Percentiles rank a stretch among this genome's conserved stretches.
phyloP scores from a whole-genome alignment of 1,140 invertebrate genomes.

The Drosophila repletoides region DNA sequence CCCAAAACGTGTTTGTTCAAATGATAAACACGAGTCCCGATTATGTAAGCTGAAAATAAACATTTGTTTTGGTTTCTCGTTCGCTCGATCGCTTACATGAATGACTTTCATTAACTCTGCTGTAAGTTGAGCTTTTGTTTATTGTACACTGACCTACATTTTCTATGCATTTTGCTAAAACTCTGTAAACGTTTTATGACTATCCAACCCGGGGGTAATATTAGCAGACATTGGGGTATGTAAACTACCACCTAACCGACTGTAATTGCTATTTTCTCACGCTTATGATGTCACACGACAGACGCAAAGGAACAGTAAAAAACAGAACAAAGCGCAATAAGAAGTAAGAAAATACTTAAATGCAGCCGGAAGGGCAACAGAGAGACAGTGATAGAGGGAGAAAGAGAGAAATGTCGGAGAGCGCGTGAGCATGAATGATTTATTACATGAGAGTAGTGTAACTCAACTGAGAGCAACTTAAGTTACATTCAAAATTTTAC shows the following conservation, averaged over 20 bases:
- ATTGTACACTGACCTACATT: slow-evolving; percentile 64
- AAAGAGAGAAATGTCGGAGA: not conserved
- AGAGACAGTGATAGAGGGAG: not conserved
- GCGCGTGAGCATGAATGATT: slow-evolving; percentile 19
- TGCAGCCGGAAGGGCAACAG: slow-evolving; percentile 1
- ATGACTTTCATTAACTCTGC: slow-evolving; percentile 69
- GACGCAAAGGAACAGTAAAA: slow-evolving; percentile 39
- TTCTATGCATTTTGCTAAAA: slow-evolving; percentile 20
- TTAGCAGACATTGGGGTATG: slow-evolving; percentile 7
- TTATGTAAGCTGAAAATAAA: slow-evolving; percentile 63
- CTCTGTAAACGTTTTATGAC: slow-evolving; percentile 34
- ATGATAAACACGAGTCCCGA: slow-evolving; percentile 26
- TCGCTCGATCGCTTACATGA: slow-evolving; percentile 53
- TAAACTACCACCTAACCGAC: slow-evolving; percentile 44
- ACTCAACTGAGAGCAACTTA: slow-evolving; percentile 7
- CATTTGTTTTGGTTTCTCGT: slow-evolving; percentile 53
- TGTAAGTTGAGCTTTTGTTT: slow-evolving; percentile 61
- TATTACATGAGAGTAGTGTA: slow-evolving; percentile 3
- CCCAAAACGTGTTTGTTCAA: slow-evolving; percentile 49
- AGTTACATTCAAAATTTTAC: slow-evolving; percentile 4
- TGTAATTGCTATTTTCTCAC: slow-evolving; percentile 66
- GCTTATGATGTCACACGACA: slow-evolving; percentile 66
- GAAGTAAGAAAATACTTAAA: slow-evolving; percentile 40
- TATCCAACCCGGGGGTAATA: slow-evolving; percentile 13
- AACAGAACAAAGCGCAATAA: slow-evolving; percentile 42